These are phyloP conservation scores for Saxidomus purpurata DNA, from an alignment of 1,140 invertebrate genomes.

Conservation along the genomic window DNA sequence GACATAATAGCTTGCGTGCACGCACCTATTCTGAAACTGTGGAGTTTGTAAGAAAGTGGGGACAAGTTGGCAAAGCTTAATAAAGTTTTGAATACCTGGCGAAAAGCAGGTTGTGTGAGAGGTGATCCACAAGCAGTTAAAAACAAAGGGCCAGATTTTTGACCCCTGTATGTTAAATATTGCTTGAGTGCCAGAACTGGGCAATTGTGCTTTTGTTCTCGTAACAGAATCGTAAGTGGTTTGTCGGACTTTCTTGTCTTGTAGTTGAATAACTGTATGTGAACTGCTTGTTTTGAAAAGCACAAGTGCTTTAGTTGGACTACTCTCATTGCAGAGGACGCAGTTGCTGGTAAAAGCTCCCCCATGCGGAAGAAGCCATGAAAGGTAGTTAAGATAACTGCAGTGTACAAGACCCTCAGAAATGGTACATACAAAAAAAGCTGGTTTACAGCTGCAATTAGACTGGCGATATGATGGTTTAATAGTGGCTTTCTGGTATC, in stretches of 20 bases:
- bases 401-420: background rate
- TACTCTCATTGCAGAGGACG: background rate
- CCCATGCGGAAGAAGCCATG: constrained; percentile 25
- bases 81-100: background rate
- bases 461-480: background rate
- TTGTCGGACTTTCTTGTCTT: constrained; percentile 13
- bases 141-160: background rate
- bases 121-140: background rate
- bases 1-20: no score
- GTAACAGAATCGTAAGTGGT: background rate
- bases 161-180: background rate
- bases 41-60: no score
- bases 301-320: background rate
- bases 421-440: background rate
- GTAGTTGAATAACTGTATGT: background rate
- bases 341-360: constrained; percentile 2
- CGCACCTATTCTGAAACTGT: no score
- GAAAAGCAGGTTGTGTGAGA: no score
- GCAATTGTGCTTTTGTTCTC: background rate
- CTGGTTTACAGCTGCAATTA: background rate
- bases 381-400: background rate
- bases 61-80: no score
- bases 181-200: background rate
- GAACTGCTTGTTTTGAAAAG: background rate
- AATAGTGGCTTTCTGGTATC: background rate